Evolutionary conservation across 2,113 vertebrate genomes (phyloP).

Genomic region (Corythaixoides concolor): DNA sequence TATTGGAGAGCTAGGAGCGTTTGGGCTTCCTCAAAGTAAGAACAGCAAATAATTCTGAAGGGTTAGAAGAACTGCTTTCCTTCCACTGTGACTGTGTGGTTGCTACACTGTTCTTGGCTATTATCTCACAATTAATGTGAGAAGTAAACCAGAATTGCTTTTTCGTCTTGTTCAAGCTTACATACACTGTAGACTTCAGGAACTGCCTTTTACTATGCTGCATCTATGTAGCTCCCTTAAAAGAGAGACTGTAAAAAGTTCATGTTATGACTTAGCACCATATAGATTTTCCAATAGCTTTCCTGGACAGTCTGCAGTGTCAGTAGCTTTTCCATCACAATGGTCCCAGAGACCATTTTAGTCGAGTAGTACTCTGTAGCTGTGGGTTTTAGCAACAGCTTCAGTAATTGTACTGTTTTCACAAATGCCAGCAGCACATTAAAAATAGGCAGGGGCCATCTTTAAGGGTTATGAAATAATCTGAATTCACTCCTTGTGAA

Average conservation of each 20-base stretch:
- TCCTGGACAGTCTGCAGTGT: constrained; percentile 61
- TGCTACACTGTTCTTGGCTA: not conserved
- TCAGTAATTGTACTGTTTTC: constrained; percentile 66
- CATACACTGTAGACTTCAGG: not conserved
- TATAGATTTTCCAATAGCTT: constrained; percentile 61
- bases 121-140: constrained; percentile 21
- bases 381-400: constrained; percentile 64
- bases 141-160: not conserved
- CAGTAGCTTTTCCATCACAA: constrained; percentile 61
- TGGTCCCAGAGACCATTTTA: constrained; percentile 66
- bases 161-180: constrained; percentile 17
- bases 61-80: not conserved
- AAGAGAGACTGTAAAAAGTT: constrained; percentile 38
- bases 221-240: constrained; percentile 20
- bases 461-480: constrained; percentile 68
- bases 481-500: constrained; percentile 66
- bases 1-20: not conserved
- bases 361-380: constrained; percentile 17
- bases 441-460: constrained; percentile 62
- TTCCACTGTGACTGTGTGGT: not conserved
- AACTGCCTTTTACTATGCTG: constrained; percentile 12
- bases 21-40: not conserved
- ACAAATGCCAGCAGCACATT: constrained; percentile 60
- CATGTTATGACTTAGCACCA: constrained; percentile 31
- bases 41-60: not conserved